Percentiles rank a stretch among this genome's conserved stretches.
Evolutionary conservation across 1,140 invertebrate genomes (phyloP).

Genomic region (Microplitis mediator): DNA sequence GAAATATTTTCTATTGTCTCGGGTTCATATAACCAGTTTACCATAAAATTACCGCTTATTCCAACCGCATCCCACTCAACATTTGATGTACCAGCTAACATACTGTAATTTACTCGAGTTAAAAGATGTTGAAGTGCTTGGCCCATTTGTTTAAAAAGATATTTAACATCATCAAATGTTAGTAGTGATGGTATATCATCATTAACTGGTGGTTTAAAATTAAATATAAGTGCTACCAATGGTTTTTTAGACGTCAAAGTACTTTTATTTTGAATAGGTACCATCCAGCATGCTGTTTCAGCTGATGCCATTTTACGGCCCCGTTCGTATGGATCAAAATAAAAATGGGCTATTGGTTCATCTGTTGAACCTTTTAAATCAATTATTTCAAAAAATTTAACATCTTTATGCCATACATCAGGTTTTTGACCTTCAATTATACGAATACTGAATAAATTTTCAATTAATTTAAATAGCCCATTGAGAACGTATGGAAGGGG

Average conservation of each 20-base stretch:
- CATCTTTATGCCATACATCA: slow-evolving; percentile 84
- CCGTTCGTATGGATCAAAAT: slow-evolving; percentile 80
- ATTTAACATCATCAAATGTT: slow-evolving; percentile 75
- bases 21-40: slow-evolving; percentile 79
- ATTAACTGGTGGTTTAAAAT: slow-evolving; percentile 71
- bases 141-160: slow-evolving; percentile 81
- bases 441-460: slow-evolving; percentile 81
- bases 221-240: slow-evolving; percentile 80
- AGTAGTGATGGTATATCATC: slow-evolving; percentile 72
- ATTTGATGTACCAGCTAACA: slow-evolving; percentile 82
- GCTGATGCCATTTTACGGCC: slow-evolving; percentile 67
- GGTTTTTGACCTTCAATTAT: slow-evolving; percentile 71
- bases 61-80: slow-evolving; percentile 90
- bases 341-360: slow-evolving; percentile 77
- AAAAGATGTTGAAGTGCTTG: slow-evolving; percentile 81
- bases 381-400: slow-evolving; percentile 81
- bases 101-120: slow-evolving; percentile 78
- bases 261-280: slow-evolving; percentile 73
- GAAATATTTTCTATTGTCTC: slow-evolving; percentile 72
- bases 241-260: slow-evolving; percentile 68
- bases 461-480: slow-evolving; percentile 76
- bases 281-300: slow-evolving; percentile 71
- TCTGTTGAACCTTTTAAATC: slow-evolving; percentile 69
- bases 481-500: slow-evolving; percentile 78
- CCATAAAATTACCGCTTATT: slow-evolving; percentile 80